Conservation (phyloP, 2,797 vertebrate genomes). For the Buphagus erythrorhynchus region DNA sequence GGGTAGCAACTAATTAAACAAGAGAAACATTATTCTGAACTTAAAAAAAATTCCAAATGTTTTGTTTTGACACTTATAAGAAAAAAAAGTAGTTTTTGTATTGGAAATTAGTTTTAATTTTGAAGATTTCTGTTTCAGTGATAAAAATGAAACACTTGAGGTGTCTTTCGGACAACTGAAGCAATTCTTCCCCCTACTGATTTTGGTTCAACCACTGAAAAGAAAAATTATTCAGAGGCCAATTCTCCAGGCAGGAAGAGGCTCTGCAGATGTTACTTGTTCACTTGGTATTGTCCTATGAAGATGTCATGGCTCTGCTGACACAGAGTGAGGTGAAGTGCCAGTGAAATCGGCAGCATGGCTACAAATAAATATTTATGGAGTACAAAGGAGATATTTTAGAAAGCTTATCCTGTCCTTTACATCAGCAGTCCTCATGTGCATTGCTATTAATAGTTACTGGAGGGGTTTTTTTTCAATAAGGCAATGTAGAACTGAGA, state of each 20-base stretch:
- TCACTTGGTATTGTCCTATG: not conserved
- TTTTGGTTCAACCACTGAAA: not conserved
- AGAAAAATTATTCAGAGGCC: not conserved
- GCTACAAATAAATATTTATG: not conserved
- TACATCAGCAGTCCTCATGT: not conserved
- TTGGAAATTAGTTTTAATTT: not conserved
- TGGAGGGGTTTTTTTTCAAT: not conserved
- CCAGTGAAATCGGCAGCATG: not conserved
- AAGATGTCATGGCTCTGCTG: not conserved
- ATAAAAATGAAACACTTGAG: not conserved
- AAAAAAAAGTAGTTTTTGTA: not conserved
- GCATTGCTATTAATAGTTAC: not conserved
- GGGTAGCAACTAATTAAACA: not conserved
- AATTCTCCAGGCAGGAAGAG: accelerated
- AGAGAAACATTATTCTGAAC: not conserved
- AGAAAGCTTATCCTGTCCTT: not conserved
- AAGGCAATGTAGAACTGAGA: not conserved
- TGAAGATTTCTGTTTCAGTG: not conserved
- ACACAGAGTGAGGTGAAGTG: not conserved
- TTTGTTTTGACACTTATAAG: not conserved
- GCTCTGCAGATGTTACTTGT: not conserved
- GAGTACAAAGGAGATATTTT: not conserved
- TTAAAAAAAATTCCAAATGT: not conserved
- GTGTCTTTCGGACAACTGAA: not conserved
- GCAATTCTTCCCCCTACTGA: not conserved